Evolutionary conservation across 2,113 vertebrate genomes (phyloP).

Genomic region (Thalassarche chlororhynchos): DNA sequence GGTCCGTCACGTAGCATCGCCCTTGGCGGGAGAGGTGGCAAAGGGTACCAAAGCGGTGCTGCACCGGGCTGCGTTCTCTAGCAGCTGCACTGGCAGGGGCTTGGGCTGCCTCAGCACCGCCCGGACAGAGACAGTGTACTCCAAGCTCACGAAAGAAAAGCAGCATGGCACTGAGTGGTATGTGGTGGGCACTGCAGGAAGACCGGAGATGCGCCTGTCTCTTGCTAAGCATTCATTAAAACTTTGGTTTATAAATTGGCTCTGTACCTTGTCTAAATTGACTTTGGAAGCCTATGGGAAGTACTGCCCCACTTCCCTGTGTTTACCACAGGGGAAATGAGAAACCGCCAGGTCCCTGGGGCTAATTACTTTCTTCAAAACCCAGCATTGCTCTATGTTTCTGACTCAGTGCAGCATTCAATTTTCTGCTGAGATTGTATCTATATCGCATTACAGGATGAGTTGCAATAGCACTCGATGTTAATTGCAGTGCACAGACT

Average conservation of each 20-base stretch:
- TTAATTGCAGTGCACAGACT: conserved; percentile 52
- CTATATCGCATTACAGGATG: conserved; percentile 39
- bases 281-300: conserved; percentile 7
- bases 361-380: conserved; percentile 48
- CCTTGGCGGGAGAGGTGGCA: not conserved
- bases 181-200: not conserved
- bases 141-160: not conserved
- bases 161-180: not conserved
- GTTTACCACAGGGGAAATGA: conserved; percentile 27
- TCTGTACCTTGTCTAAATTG: not conserved
- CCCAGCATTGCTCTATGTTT: not conserved
- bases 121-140: not conserved
- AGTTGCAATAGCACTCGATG: conserved; percentile 33
- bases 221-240: not conserved
- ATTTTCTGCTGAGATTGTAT: conserved; percentile 63
- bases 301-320: not conserved
- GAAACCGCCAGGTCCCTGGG: conserved; percentile 2
- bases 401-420: conserved; percentile 30
- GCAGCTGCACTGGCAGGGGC: not conserved
- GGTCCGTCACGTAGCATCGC: not conserved
- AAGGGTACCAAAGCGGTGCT: not conserved
- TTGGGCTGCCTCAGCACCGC: not conserved
- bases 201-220: not conserved
- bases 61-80: not conserved
- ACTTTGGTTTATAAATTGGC: not conserved